These are phyloP conservation scores for Thelaira solivaga DNA, from an alignment of 2,888 invertebrate species.

Conservation along the genomic window DNA sequence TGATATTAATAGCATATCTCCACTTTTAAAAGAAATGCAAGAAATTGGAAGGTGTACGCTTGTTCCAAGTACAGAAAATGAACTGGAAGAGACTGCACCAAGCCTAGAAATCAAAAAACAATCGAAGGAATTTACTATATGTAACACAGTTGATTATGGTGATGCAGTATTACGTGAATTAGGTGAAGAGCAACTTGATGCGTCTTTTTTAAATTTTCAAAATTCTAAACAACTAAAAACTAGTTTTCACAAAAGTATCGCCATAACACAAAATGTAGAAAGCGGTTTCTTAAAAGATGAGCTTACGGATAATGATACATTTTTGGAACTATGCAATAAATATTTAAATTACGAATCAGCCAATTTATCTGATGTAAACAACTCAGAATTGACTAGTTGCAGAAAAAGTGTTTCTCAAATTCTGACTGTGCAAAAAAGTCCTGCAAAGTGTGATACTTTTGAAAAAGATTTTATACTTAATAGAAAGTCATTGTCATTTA, in stretches of 20 bases:
- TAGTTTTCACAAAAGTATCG: slow-evolving; percentile 37
- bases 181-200: slow-evolving; percentile 10
- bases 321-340: slow-evolving; percentile 51
- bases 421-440: slow-evolving; percentile 6
- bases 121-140: too few species aligned
- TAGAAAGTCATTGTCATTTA: slow-evolving; percentile 39
- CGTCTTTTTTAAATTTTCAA: slow-evolving; percentile 43
- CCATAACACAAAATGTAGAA: neutral
- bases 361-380: neutral
- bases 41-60: neutral
- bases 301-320: slow-evolving; percentile 21
- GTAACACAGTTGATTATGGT: slow-evolving; percentile 21
- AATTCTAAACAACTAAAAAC: slow-evolving; percentile 33
- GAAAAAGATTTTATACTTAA: slow-evolving; percentile 3
- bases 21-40: neutral
- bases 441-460: neutral
- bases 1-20: slow-evolving; percentile 3
- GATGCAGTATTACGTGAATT: slow-evolving; percentile 26
- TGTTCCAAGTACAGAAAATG: too few species aligned
- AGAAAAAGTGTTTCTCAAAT: slow-evolving; percentile 21
- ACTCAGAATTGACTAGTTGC: neutral
- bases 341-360: slow-evolving; percentile 29
- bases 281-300: neutral
- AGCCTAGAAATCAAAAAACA: neutral
- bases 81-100: slow-evolving; percentile 3